Conservation (phyloP, 2,888 invertebrate genomes). For the Gastracanthus pulcherrimus region DNA sequence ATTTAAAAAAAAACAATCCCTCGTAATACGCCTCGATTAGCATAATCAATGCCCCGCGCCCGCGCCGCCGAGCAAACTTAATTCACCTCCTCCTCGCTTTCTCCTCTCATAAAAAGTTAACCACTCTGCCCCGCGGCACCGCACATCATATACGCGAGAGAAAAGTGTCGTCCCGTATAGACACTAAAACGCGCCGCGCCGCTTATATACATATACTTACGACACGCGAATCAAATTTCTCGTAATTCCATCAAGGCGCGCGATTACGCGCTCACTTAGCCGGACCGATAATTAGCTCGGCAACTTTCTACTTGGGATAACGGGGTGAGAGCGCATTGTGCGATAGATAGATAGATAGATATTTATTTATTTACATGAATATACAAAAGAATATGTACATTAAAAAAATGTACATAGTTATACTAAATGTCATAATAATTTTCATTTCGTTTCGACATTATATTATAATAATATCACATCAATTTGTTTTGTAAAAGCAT, state of each 20-base stretch:
- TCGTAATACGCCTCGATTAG: neutral
- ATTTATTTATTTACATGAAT: too few species aligned
- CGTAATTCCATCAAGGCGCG: conserved; percentile 4
- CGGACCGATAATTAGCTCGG: conserved; percentile 5
- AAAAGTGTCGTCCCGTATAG: neutral
- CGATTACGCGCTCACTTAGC: conserved; percentile 9
- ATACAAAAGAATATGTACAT: too few species aligned
- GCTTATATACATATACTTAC: too few species aligned
- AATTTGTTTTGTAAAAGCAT: too few species aligned
- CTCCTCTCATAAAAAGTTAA: neutral
- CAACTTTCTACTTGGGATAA: neutral
- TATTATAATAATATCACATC: too few species aligned
- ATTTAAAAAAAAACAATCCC: neutral
- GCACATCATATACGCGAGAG: neutral
- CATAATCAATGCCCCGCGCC: neutral
- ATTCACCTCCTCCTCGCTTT: neutral
- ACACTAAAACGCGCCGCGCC: neutral
- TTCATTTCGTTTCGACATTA: too few species aligned
- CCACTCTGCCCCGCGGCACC: neutral
- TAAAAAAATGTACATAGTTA: too few species aligned
- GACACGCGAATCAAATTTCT: conserved; percentile 1
- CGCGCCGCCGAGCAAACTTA: neutral
- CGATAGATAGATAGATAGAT: too few species aligned
- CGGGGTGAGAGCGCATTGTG: neutral
- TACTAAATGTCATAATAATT: too few species aligned